Conservation (phyloP, 2,113 vertebrate species). For the Myotis lucifugus region DNA sequence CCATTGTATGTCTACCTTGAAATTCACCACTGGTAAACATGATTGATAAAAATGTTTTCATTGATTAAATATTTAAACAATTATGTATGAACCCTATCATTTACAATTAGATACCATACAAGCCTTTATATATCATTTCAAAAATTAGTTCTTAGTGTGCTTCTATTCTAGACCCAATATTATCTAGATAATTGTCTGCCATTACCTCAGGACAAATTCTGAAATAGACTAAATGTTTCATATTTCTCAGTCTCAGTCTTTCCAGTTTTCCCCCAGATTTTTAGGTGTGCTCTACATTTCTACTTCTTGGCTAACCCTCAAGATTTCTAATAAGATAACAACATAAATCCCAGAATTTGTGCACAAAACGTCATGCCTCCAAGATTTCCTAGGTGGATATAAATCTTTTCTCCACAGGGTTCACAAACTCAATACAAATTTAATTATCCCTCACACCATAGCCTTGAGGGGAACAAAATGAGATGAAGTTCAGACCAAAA, state of each 20-base stretch:
- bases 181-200: neutral
- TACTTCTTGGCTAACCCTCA: slow-evolving; percentile 61
- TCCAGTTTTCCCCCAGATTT: neutral
- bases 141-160: neutral
- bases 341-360: slow-evolving; percentile 67
- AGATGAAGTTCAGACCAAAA: slow-evolving; percentile 61
- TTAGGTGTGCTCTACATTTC: slow-evolving; percentile 39
- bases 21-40: slow-evolving; percentile 11
- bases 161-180: neutral
- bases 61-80: slow-evolving; percentile 12
- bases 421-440: slow-evolving; percentile 74
- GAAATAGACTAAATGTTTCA: slow-evolving; percentile 36
- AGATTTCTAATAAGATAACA: slow-evolving; percentile 62
- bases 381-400: slow-evolving; percentile 76
- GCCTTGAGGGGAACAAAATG: slow-evolving; percentile 56
- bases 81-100: neutral
- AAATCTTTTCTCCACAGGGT: slow-evolving; percentile 76
- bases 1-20: neutral
- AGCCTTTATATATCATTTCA: slow-evolving; percentile 16
- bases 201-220: slow-evolving; percentile 11
- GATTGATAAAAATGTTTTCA: slow-evolving; percentile 18
- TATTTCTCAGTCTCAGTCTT: slow-evolving; percentile 3
- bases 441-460: slow-evolving; percentile 76
- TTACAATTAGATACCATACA: neutral
- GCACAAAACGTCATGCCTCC: slow-evolving; percentile 58